These are phyloP conservation scores for Himalopsyche tibetana DNA, from an alignment of 2,888 invertebrate species.

Conservation along the genomic window DNA sequence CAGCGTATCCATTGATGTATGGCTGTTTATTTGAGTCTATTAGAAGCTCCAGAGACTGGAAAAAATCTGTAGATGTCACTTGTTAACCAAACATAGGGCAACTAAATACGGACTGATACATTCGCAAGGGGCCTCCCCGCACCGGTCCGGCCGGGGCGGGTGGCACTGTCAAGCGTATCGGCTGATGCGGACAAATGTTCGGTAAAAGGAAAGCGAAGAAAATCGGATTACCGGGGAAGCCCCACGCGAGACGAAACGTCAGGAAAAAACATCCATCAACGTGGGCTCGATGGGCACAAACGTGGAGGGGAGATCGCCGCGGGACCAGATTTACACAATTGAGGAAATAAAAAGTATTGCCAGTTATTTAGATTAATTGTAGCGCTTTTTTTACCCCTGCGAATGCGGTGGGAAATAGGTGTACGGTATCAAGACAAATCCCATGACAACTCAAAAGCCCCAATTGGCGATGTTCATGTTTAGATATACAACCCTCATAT, in stretches of 20 bases:
- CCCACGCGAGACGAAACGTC: slow-evolving; percentile 48
- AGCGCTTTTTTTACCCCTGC: background rate
- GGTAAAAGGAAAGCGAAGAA: slow-evolving; percentile 60
- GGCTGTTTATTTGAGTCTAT: slow-evolving; percentile 23
- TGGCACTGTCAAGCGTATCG: slow-evolving; percentile 63
- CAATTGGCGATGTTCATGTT: background rate
- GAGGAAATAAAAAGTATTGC: slow-evolving; percentile 41
- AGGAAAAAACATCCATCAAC: slow-evolving; percentile 52
- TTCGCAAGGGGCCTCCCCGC: slow-evolving; percentile 44
- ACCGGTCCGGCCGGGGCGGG: slow-evolving; percentile 22
- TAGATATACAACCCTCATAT: background rate
- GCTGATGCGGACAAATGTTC: slow-evolving; percentile 65
- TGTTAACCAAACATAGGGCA: slow-evolving; percentile 62
- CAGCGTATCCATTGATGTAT: background rate
- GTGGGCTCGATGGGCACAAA: slow-evolving; percentile 43
- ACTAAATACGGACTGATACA: slow-evolving; percentile 58
- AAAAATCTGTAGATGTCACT: slow-evolving; percentile 66
- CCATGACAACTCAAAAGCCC: background rate
- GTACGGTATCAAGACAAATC: slow-evolving; percentile 3
- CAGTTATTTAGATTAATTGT: slow-evolving; percentile 37
- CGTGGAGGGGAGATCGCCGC: slow-evolving; percentile 37
- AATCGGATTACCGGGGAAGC: slow-evolving; percentile 61
- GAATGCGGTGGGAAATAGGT: background rate
- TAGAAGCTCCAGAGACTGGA: slow-evolving; percentile 49
- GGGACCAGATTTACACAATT: slow-evolving; percentile 42